Evolutionary conservation across 2,113 vertebrate species (phyloP).

Genomic region (Cynoglossus semilaevis): DNA sequence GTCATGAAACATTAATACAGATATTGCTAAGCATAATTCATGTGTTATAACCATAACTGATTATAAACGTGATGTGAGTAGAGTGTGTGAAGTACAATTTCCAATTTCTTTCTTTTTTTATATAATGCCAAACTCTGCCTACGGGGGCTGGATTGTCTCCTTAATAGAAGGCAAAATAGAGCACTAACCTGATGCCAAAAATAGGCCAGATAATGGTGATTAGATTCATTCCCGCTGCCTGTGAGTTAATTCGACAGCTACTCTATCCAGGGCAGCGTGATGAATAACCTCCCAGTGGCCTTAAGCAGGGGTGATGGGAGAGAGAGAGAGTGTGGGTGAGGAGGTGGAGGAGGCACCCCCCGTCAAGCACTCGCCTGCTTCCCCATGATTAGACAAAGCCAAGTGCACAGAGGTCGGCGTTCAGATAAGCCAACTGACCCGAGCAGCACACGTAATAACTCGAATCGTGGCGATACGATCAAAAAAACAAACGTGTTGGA

Average conservation of each 20-base stretch:
- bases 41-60: too few species aligned
- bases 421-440: constrained; percentile 51
- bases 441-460: neutral
- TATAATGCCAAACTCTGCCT: constrained; percentile 52
- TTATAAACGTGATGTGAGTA: too few species aligned
- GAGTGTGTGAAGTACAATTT: too few species aligned
- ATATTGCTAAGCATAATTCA: too few species aligned
- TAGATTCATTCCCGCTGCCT: constrained; percentile 61
- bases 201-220: constrained; percentile 70
- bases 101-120: too few species aligned
- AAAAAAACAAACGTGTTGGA: too few species aligned
- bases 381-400: constrained; percentile 60
- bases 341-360: constrained; percentile 26
- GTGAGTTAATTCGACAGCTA: constrained; percentile 54
- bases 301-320: constrained; percentile 28
- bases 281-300: constrained; percentile 62
- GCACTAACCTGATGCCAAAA: constrained; percentile 70
- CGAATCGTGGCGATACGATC: too few species aligned
- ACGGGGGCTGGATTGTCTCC: constrained; percentile 60
- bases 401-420: constrained; percentile 40
- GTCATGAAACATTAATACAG: too few species aligned
- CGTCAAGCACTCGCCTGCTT: constrained; percentile 50
- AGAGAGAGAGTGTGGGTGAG: neutral
- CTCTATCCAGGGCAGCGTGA: constrained; percentile 64
- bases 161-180: constrained; percentile 73